A percentile compares a stretch with the other conserved stretches of the same genome.
phyloP scores from a whole-genome alignment of 2,888 invertebrate genomes.

The Dynastes hyllus region DNA sequence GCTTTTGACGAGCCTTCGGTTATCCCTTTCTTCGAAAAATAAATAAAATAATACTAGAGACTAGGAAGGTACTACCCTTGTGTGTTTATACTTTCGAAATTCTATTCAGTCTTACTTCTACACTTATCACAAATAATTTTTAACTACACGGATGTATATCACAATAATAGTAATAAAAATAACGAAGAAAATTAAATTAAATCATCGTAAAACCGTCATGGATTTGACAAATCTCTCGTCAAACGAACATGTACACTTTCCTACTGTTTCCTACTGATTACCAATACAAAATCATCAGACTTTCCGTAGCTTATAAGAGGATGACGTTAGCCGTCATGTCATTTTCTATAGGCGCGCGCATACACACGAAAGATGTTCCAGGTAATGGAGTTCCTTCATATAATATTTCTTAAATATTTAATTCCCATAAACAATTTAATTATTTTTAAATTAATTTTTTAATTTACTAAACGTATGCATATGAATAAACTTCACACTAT shows the following conservation, averaged over 20 bases:
- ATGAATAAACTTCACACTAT: too few relatives aligned
- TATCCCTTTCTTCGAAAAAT: slow-evolving; percentile 23
- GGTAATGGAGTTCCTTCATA: too few relatives aligned
- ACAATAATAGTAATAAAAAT: slow-evolving; percentile 43
- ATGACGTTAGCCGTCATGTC: slow-evolving; percentile 28
- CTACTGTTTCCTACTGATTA: neutral
- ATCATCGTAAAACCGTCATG: slow-evolving; percentile 47
- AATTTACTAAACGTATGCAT: too few relatives aligned
- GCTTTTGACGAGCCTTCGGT: slow-evolving; percentile 3
- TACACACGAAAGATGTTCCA: too few relatives aligned
- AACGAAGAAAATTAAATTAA: slow-evolving; percentile 35
- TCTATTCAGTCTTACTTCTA: slow-evolving; percentile 46
- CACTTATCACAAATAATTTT: slow-evolving; percentile 52
- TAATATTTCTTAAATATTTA: too few relatives aligned
- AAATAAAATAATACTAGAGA: slow-evolving; percentile 37
- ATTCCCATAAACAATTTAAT: too few relatives aligned
- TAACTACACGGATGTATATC: slow-evolving; percentile 38
- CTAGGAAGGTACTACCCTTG: slow-evolving; percentile 9
- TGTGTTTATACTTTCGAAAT: slow-evolving; percentile 12
- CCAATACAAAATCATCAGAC: slow-evolving; percentile 35
- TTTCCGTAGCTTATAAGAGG: slow-evolving; percentile 14
- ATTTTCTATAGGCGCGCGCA: slow-evolving; percentile 25
- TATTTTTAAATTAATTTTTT: too few relatives aligned
- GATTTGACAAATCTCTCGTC: slow-evolving; percentile 35
- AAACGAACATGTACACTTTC: slow-evolving; percentile 19